phyloP scores from a whole-genome alignment of 2,113 vertebrate genomes.

The Mirounga angustirostris region DNA sequence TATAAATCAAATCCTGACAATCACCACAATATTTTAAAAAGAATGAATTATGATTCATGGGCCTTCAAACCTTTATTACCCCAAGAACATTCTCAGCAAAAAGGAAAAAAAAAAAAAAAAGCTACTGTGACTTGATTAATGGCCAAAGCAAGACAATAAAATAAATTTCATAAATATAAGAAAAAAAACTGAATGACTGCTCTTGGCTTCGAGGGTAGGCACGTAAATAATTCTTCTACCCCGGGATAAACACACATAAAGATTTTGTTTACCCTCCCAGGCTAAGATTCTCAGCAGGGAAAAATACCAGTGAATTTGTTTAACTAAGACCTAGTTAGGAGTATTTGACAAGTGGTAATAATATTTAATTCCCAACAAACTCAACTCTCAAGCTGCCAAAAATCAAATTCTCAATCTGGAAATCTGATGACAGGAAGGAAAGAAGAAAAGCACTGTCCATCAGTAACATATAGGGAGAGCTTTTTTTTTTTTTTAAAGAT shows the following conservation, averaged over 20 bases:
- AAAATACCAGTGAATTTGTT: slow-evolving; percentile 71
- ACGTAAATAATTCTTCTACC: slow-evolving; percentile 63
- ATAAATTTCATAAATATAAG: slow-evolving; percentile 77
- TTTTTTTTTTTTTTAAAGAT: background rate
- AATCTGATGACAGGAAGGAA: slow-evolving; percentile 39
- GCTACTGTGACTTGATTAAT: slow-evolving; percentile 78
- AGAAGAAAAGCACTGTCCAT: background rate
- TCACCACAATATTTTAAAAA: slow-evolving; percentile 70
- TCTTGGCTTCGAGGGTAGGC: slow-evolving; percentile 61
- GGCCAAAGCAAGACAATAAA: slow-evolving; percentile 78
- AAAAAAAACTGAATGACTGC: slow-evolving; percentile 29
- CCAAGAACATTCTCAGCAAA: slow-evolving; percentile 70
- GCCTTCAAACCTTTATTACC: slow-evolving; percentile 79
- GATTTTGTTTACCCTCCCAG: slow-evolving; percentile 60
- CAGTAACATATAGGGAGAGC: background rate
- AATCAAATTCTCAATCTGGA: slow-evolving; percentile 63
- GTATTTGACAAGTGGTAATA: slow-evolving; percentile 45
- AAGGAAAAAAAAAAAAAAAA: background rate
- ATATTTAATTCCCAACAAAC: slow-evolving; percentile 68
- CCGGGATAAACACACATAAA: slow-evolving; percentile 60
- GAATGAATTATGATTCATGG: slow-evolving; percentile 80
- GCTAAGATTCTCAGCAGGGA: slow-evolving; percentile 31
- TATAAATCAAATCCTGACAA: slow-evolving; percentile 79
- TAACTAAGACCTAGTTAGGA: slow-evolving; percentile 60
- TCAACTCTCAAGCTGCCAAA: slow-evolving; percentile 62